These are phyloP conservation scores for Hoplodrina ambigua DNA, from an alignment of 2,888 invertebrate genomes.

Conservation along the genomic window DNA sequence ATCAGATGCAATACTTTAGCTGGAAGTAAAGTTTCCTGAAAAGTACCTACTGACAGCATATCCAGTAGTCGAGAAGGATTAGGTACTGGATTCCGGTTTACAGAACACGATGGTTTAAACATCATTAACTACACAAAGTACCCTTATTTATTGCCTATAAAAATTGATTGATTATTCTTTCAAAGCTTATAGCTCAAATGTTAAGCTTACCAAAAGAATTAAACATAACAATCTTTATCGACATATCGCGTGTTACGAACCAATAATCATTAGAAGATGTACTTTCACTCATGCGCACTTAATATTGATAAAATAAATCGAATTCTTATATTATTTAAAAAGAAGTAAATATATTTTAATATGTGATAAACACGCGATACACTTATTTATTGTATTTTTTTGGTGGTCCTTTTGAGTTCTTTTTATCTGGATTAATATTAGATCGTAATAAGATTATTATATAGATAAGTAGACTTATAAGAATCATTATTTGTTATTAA, in stretches of 20 bases:
- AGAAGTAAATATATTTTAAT: slow-evolving; percentile 16
- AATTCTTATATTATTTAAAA: slow-evolving; percentile 1
- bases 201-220: neutral
- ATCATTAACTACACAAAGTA: too few relatives aligned
- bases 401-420: neutral
- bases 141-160: neutral
- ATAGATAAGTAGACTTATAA: neutral
- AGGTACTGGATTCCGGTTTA: neutral
- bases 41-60: too few relatives aligned
- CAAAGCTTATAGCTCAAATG: too few relatives aligned
- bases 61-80: neutral
- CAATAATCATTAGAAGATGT: slow-evolving; percentile 16
- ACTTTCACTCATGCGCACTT: slow-evolving; percentile 16
- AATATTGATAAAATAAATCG: slow-evolving; percentile 11
- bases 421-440: neutral
- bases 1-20: too few relatives aligned
- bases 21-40: too few relatives aligned
- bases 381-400: slow-evolving; percentile 17
- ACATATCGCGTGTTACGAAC: slow-evolving; percentile 37
- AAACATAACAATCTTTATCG: slow-evolving; percentile 31
- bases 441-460: neutral
- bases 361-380: slow-evolving; percentile 45
- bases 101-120: too few relatives aligned
- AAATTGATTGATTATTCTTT: neutral
- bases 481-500: neutral